Evolutionary conservation across 1,140 invertebrate genomes (phyloP).

Genomic region (Eueides isabella): DNA sequence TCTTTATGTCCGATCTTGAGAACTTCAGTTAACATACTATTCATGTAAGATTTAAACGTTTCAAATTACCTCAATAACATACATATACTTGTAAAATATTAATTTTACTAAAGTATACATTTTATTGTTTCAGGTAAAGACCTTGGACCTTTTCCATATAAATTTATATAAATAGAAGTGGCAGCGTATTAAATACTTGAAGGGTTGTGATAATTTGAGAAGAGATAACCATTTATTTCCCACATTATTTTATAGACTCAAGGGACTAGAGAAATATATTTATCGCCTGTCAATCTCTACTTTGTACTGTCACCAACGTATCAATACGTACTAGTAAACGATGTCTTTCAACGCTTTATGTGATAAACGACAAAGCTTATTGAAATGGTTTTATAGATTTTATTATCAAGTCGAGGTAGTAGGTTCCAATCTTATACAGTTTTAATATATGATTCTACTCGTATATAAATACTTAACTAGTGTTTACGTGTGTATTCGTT

Average conservation of each 20-base stretch:
- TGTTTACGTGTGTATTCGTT: no score
- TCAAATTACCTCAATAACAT: background rate
- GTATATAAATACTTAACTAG: no score
- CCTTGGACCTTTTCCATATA: background rate
- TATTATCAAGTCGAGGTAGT: background rate
- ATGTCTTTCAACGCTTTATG: slow-evolving; percentile 6
- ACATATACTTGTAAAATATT: background rate
- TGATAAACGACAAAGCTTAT: background rate
- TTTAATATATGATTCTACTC: background rate
- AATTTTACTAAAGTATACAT: background rate
- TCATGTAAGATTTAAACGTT: no score
- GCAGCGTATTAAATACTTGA: background rate
- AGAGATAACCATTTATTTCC: background rate
- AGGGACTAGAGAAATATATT: background rate
- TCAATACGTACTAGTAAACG: slow-evolving; percentile 4
- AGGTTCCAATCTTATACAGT: background rate
- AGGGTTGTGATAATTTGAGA: background rate
- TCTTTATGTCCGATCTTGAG: no score
- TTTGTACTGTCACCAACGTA: background rate
- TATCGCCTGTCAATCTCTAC: slow-evolving; percentile 3
- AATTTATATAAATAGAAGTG: slow-evolving; percentile 1
- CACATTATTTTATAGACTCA: background rate
- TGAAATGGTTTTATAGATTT: background rate
- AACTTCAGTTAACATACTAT: no score
- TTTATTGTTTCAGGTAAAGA: slow-evolving; percentile 4